Conservation (phyloP, 2,888 invertebrate species). For the Cantharis nigra region DNA sequence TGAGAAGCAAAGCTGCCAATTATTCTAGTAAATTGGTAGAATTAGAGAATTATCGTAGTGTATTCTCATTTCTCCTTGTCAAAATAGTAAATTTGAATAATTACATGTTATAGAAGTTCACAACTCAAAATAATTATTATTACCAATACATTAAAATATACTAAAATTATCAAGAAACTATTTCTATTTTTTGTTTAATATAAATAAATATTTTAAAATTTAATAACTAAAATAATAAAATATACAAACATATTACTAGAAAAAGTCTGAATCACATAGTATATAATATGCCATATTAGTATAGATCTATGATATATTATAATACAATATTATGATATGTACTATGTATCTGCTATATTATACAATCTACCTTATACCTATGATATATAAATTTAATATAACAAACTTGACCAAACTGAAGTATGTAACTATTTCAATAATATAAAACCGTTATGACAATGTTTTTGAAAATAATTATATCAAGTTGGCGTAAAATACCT, state of each 20-base stretch:
- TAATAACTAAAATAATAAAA: no score
- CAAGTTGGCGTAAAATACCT: background rate
- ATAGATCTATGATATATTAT: no score
- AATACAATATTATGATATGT: no score
- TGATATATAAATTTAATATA: no score
- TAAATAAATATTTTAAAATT: no score
- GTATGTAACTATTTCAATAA: background rate
- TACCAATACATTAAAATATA: background rate
- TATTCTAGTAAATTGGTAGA: slow-evolving; percentile 42
- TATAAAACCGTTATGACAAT: background rate
- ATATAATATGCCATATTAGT: no score
- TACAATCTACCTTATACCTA: no score
- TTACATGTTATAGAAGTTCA: background rate
- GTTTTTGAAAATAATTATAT: background rate
- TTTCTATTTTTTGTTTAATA: no score
- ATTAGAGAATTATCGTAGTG: slow-evolving; percentile 36
- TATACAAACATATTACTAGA: no score
- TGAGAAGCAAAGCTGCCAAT: slow-evolving; percentile 39
- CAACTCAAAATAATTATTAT: background rate
- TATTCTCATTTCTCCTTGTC: slow-evolving; percentile 22
- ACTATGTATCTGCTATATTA: no score
- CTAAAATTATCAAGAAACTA: no score
- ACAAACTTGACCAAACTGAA: background rate
- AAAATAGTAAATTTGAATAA: slow-evolving; percentile 11
- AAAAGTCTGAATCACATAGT: no score